A percentile compares a stretch with the other conserved stretches of the same genome.
Evolutionary conservation across 2,888 invertebrate species (phyloP).

Genomic region (Trichogramma dendrolimi): DNA sequence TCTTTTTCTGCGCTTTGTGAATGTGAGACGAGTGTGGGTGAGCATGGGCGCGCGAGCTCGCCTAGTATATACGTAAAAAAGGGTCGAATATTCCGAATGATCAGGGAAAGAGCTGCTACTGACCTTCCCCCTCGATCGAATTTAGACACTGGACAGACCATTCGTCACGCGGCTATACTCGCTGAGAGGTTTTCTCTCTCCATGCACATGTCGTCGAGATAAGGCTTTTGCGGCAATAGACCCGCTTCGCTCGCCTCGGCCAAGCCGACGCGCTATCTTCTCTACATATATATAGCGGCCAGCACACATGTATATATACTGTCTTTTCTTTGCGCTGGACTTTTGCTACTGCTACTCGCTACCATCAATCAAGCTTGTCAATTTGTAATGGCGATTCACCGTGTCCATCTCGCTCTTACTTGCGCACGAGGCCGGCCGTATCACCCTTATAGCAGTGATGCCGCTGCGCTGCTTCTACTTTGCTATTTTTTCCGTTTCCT

Average conservation of each 20-base stretch:
- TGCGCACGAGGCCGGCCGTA: not conserved
- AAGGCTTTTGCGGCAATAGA: slow-evolving; percentile 37
- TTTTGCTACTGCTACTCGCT: slow-evolving; percentile 23
- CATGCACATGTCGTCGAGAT: slow-evolving; percentile 37
- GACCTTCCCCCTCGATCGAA: slow-evolving; percentile 36
- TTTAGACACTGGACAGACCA: slow-evolving; percentile 43
- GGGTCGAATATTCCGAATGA: slow-evolving; percentile 42
- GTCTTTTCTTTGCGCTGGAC: slow-evolving; percentile 17
- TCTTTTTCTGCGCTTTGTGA: not conserved
- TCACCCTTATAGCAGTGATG: no score
- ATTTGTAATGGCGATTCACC: slow-evolving; percentile 56
- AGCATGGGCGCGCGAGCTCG: not conserved
- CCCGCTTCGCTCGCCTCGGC: slow-evolving; percentile 26
- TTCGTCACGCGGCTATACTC: slow-evolving; percentile 48
- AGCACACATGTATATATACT: slow-evolving; percentile 16
- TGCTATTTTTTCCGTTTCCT: slow-evolving; percentile 24
- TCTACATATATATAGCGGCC: slow-evolving; percentile 30
- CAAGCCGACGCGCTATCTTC: slow-evolving; percentile 41
- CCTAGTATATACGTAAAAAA: slow-evolving; percentile 31
- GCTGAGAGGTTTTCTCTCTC: slow-evolving; percentile 43
- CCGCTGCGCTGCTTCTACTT: slow-evolving; percentile 19
- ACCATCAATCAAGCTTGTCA: slow-evolving; percentile 58
- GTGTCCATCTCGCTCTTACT: slow-evolving; percentile 46
- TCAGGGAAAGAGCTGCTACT: slow-evolving; percentile 3
- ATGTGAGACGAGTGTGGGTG: no score